Evolutionary conservation across 2,888 invertebrate species (phyloP), one percentile per base, ranked within the genome.

Genomic region (Lycophotia porphyrea): DNA sequence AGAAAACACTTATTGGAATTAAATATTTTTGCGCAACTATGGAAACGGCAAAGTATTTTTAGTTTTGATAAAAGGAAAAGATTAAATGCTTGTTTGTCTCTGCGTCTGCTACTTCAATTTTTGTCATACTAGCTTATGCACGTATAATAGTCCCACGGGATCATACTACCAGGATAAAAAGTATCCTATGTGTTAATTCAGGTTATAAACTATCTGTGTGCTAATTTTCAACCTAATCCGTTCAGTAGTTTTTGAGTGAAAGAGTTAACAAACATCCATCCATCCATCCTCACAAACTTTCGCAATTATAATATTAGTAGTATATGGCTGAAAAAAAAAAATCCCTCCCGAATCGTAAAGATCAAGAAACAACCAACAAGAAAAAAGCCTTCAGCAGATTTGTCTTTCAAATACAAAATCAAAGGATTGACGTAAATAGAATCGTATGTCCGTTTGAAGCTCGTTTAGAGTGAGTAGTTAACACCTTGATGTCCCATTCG

Each of bases 401-500:
- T 71, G 31, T 64, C 52, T 61, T 67, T 74, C 11, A 61, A 70
- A 74, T 7, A 74, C n/a, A 58, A 84, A 81, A 74, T 70, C 75
- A 65, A 84, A 75, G 63, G 15, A 67, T 70, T 39, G 55, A 70
- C 42, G 34, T 64, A 49, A 84, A 76, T 71, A 68, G n/a, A 67
- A 70, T 39, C 27, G 13, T 69, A 68, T 63, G 65, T 76, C 49
- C n/a, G 58, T 81, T 72, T 55, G 58, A 70, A 77, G 77, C 47
- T 73, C 39, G 55, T 80, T 81, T 63, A 55, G 31, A 67, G 73
- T 58, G 13, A 68, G 67, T 52, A 74, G 65, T 52, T 71, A 78
- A 44, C 80, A 84, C 80, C 71, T 71, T 42, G 60, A 44, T 76
- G 67, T 68, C 81, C 34, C 76, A 72, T 81, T 70, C 60, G 68